phyloP scores from a whole-genome alignment of 2,113 vertebrate genomes.

The Cryptoleucopteryx plumbea region DNA sequence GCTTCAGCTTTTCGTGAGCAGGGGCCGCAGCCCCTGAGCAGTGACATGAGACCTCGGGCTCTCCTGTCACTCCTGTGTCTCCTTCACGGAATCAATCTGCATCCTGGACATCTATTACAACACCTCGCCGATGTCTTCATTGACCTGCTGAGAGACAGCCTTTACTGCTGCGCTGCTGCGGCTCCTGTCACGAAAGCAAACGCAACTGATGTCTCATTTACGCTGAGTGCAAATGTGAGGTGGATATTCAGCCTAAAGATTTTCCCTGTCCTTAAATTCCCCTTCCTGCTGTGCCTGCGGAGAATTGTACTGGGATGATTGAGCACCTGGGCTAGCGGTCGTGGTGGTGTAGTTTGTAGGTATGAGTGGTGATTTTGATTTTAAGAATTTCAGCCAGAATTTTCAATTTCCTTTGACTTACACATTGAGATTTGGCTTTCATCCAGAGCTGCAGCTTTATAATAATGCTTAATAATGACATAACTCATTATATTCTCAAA shows the following conservation, averaged over 20 bases:
- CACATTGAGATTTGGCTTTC: neutral
- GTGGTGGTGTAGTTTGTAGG: fast-evolving
- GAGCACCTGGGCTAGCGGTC: neutral
- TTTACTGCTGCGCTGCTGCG: neutral
- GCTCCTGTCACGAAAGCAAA: neutral
- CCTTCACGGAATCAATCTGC: neutral
- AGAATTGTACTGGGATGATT: neutral
- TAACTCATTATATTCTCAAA: neutral
- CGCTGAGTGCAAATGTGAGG: neutral
- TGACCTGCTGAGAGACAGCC: neutral
- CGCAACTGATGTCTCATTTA: slow-evolving; percentile 12
- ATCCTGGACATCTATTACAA: neutral
- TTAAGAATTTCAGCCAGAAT: neutral
- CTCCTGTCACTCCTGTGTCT: neutral
- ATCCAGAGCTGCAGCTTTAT: neutral
- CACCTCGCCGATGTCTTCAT: slow-evolving; percentile 10
- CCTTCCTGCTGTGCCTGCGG: neutral
- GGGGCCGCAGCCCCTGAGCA: neutral
- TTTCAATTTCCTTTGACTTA: neutral
- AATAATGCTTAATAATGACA: neutral
- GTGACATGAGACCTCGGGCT: neutral
- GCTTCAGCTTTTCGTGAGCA: neutral
- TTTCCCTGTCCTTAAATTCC: neutral
- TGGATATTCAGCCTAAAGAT: neutral
- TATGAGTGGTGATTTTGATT: neutral